Evolutionary conservation across 2,797 vertebrate species (phyloP), one percentile per base, ranked within the genome.

Genomic region (Arremon aurantiirostris): DNA sequence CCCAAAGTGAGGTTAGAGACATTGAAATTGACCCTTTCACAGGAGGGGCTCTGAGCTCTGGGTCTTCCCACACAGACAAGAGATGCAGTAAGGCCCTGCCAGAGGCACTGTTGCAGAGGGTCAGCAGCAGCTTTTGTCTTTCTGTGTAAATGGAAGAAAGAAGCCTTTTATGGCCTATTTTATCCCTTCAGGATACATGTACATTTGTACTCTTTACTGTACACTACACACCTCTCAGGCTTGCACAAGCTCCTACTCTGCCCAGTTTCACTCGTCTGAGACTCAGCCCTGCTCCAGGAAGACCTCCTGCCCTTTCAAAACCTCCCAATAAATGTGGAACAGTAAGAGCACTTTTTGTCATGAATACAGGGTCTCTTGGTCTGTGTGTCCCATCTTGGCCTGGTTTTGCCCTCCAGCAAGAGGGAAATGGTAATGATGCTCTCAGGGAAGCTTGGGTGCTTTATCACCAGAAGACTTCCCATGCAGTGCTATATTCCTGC

Each of bases 391-490:
- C 30, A 42, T 28, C 35, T 35, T 12, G 76, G 76, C 32, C 37
- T n/a, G 20, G 37, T 44, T 90, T 88, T 93, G 64, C 37, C 61
- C 32, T 90, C 28, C 70, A 71, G 37, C 27, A 55, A 42, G 14
- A 76, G n/a, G 20, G n/a, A 76, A 68, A 69, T 6, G 5, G 44
- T 59, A 65, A 20, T 1, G 26, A 46, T 41, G 24, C 21, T 77
- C 16, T 50, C 32, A 73, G 49, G 60, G 44, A 47, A 0, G 0
- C 1, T 0, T 2, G 2, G 28, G 8, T 77, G 47, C 35, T 63
- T 81, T 49, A 44, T 34, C 2, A 3, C 44, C 53, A 37, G 20
- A 18, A 73, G 22, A 23, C 15, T 56, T 77, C 47, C 53, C 8
- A 2, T 49, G 41, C 20, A 55, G 65, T 0, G 1, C 5, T 34